These are phyloP conservation scores for Chironomus tentans DNA, from an alignment of 2,888 invertebrate species.

Conservation along the genomic window DNA sequence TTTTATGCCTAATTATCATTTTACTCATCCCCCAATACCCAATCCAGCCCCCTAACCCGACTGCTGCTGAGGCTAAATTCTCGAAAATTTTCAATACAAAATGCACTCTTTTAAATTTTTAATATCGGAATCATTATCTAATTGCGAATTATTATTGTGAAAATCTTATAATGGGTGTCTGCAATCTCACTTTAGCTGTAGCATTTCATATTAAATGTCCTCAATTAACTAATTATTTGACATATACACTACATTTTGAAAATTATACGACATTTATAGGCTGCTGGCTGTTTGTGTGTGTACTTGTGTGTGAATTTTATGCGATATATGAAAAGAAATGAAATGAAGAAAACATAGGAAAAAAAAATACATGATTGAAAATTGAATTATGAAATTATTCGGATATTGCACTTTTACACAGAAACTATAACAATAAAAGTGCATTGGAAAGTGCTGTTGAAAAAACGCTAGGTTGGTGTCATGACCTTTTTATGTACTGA, in stretches of 20 bases:
- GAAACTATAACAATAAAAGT: background rate
- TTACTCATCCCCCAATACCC: background rate
- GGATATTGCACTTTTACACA: background rate
- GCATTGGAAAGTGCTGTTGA: no score
- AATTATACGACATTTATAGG: background rate
- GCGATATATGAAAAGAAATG: no score
- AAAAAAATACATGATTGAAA: background rate
- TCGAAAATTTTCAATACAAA: background rate
- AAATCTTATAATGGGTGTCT: background rate
- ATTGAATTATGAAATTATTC: background rate
- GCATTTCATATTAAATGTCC: background rate
- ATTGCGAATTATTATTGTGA: background rate
- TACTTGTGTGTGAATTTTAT: no score
- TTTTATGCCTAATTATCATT: slow-evolving; percentile 19
- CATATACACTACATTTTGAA: background rate
- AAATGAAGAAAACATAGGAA: background rate
- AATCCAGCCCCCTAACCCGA: no score
- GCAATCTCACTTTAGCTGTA: background rate
- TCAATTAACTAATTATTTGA: slow-evolving; percentile 1
- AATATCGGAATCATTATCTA: slow-evolving; percentile 21
- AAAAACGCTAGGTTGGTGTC: no score
- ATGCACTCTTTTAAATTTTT: slow-evolving; percentile 16
- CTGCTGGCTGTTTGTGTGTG: no score
- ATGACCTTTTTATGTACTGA: no score
- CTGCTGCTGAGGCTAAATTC: no score